A percentile compares a stretch with the other conserved stretches of the same genome.
phyloP scores from a whole-genome alignment of 2,113 vertebrate genomes.

The Hemiscyllium ocellatum region DNA sequence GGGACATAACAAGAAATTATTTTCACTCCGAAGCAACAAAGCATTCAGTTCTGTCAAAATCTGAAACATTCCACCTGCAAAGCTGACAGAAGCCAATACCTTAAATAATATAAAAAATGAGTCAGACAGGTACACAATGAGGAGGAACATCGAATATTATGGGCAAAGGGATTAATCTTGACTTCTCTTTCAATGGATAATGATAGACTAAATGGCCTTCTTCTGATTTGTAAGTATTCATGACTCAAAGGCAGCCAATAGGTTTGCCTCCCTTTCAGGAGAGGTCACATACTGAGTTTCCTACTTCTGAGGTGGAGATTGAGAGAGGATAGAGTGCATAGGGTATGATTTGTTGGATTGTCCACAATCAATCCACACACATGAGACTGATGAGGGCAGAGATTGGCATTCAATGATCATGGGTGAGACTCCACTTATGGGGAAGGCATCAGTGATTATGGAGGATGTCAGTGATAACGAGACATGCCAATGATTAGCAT shows the following conservation, averaged over 20 bases:
- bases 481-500: too few relatives aligned
- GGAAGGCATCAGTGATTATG: not conserved
- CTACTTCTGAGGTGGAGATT: not conserved
- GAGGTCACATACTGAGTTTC: not conserved
- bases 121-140: not conserved
- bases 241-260: not conserved
- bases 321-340: not conserved
- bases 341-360: not conserved
- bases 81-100: not conserved
- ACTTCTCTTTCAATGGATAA: not conserved
- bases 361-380: not conserved
- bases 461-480: not conserved
- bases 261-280: not conserved
- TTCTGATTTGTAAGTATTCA: too few relatives aligned
- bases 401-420: not conserved
- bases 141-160: not conserved
- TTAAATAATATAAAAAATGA: not conserved
- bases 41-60: not conserved
- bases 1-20: not conserved
- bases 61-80: not conserved
- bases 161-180: not conserved
- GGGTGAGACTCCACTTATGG: not conserved
- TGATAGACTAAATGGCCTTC: not conserved
- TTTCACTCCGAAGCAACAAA: not conserved
- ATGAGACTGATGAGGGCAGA: not conserved